Conservation (phyloP, 2,888 invertebrate species). For the Mactromeris polynyma region DNA sequence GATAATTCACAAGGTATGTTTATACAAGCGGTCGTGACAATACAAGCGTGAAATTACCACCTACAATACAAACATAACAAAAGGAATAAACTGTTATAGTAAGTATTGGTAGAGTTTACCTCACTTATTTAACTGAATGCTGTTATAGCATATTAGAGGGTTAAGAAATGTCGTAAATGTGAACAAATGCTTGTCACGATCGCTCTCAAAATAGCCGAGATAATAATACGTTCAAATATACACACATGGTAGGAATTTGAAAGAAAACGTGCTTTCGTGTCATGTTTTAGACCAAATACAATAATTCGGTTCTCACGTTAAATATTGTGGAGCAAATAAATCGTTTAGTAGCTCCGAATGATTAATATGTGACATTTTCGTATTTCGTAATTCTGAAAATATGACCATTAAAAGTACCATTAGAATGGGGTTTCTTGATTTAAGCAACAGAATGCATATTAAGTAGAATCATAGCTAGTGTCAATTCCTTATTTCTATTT, state of each 20-base stretch:
- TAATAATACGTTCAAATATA: not conserved
- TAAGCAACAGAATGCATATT: too few relatives aligned
- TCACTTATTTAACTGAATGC: not conserved
- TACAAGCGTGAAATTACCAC: not conserved
- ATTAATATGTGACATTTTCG: not conserved
- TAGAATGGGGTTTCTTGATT: too few relatives aligned
- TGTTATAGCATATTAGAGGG: not conserved
- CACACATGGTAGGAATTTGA: not conserved
- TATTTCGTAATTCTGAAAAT: not conserved
- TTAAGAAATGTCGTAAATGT: not conserved
- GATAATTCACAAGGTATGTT: not conserved
- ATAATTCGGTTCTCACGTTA: too few relatives aligned
- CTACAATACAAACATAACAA: not conserved
- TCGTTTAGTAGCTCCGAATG: not conserved
- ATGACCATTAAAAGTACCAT: not conserved
- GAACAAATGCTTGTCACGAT: not conserved
- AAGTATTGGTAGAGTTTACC: not conserved
- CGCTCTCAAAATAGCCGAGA: constrained; percentile 5
- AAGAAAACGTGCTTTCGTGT: not conserved
- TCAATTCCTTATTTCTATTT: too few relatives aligned
- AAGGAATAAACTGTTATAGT: not conserved
- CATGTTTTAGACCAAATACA: not conserved
- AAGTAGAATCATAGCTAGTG: too few relatives aligned
- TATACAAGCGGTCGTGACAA: not conserved
- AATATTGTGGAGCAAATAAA: not conserved